Evolutionary conservation across 2,797 vertebrate species (phyloP).

Genomic region (Rousettus madagascariensis): DNA sequence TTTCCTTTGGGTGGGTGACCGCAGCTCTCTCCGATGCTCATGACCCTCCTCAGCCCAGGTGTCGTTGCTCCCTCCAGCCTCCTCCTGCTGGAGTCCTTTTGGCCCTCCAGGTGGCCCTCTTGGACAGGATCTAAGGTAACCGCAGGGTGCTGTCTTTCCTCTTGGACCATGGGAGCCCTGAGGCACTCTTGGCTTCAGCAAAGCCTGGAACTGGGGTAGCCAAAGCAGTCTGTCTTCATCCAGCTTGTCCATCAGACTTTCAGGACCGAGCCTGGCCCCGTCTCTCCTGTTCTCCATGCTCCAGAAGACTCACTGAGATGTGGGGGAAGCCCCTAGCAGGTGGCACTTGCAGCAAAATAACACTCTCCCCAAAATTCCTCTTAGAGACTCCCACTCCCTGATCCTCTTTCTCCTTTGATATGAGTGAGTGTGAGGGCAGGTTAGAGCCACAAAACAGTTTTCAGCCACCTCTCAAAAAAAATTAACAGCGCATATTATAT

Average conservation of each 20-base stretch:
- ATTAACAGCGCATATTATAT: neutral
- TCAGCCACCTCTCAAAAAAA: neutral
- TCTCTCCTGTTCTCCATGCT: neutral
- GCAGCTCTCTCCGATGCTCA: neutral
- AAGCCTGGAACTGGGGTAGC: neutral
- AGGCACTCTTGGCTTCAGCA: neutral
- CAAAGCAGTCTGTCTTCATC: neutral
- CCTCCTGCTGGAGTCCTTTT: neutral
- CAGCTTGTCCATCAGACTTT: neutral
- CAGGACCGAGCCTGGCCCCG: neutral
- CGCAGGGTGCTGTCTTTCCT: neutral
- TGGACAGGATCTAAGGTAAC: neutral
- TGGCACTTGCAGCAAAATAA: neutral
- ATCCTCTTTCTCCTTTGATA: neutral
- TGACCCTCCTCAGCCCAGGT: neutral
- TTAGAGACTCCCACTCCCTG: neutral
- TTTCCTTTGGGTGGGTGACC: neutral
- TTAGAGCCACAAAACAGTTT: neutral
- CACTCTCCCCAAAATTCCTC: neutral
- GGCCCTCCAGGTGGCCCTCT: neutral
- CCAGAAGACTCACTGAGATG: neutral
- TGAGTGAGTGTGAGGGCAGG: neutral
- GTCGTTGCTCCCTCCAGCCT: neutral
- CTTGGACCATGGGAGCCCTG: neutral
- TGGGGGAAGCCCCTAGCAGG: neutral